phyloP scores from a whole-genome alignment of 2,888 invertebrate species.

The Cactoblastis cactorum region DNA sequence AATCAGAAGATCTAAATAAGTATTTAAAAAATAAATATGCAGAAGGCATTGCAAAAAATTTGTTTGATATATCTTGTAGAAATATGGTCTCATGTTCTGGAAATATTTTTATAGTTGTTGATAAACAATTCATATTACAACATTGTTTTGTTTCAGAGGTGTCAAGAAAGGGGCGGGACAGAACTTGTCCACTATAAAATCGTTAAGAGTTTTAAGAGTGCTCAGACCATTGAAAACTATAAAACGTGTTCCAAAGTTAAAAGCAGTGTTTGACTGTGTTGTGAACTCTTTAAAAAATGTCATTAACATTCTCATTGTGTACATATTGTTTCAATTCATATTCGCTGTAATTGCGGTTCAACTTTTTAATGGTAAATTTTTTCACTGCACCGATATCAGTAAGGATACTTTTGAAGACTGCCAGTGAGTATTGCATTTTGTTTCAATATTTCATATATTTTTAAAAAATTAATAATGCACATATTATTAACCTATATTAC shows the following conservation, averaged over 20 bases:
- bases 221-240: constrained; percentile 99
- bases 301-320: constrained; percentile 99
- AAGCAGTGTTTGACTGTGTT: constrained; percentile 99
- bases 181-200: constrained; percentile 99
- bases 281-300: constrained; percentile 99
- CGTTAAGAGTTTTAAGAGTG: constrained; percentile 98
- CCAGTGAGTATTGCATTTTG: constrained; percentile 90
- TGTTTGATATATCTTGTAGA: too few species aligned
- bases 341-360: constrained; percentile 99
- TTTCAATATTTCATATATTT: neutral
- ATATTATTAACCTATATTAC: too few species aligned
- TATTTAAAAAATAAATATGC: too few species aligned
- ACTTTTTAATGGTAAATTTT: constrained; percentile 99
- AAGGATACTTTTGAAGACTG: constrained; percentile 96
- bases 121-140: too few species aligned
- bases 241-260: constrained; percentile 99
- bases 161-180: constrained; percentile 85
- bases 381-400: constrained; percentile 98
- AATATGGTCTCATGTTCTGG: too few species aligned
- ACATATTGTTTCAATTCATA: constrained; percentile 99
- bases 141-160: constrained; percentile 79
- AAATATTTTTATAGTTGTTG: too few species aligned
- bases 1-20: too few species aligned
- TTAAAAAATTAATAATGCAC: too few species aligned
- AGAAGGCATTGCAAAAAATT: too few species aligned